A percentile compares a stretch with the other conserved stretches of the same genome.
These are phyloP conservation scores for Rhinichthys klamathensis DNA, from an alignment of 2,113 vertebrate genomes.

Conservation along the genomic window DNA sequence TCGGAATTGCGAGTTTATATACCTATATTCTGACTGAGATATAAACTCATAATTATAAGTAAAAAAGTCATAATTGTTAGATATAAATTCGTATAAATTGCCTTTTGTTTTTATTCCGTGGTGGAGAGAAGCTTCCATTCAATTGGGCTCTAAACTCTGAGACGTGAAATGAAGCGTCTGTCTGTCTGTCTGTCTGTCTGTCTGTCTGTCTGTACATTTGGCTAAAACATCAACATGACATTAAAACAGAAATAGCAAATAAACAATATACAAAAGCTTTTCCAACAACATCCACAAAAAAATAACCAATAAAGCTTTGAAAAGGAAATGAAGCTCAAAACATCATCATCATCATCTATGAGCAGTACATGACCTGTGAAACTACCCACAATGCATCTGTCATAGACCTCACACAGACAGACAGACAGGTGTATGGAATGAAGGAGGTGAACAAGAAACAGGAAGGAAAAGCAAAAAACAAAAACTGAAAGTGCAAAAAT, in stretches of 20 bases:
- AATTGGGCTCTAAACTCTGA: background rate
- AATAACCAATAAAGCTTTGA: slow-evolving; percentile 65
- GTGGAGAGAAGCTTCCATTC: no score
- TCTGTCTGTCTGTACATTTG: slow-evolving; percentile 69
- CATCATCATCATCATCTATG: slow-evolving; percentile 40
- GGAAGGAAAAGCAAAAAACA: slow-evolving; percentile 28
- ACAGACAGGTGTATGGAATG: slow-evolving; percentile 46
- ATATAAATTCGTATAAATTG: no score
- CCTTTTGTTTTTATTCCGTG: no score
- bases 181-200: slow-evolving; percentile 60
- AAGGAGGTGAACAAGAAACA: slow-evolving; percentile 41
- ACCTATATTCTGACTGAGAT: no score
- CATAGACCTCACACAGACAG: slow-evolving; percentile 51
- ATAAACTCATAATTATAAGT: no score
- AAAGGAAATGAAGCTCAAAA: slow-evolving; percentile 59
- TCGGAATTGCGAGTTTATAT: no score
- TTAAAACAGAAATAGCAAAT: slow-evolving; percentile 51
- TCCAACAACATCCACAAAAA: slow-evolving; percentile 7
- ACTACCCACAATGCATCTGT: slow-evolving; percentile 75
- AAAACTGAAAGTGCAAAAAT: slow-evolving; percentile 78
- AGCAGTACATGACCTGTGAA: slow-evolving; percentile 58
- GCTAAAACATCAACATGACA: slow-evolving; percentile 70
- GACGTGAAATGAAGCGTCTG: background rate
- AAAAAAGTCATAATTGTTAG: no score
- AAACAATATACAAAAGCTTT: slow-evolving; percentile 64